Percentiles rank a stretch among this genome's conserved stretches.
These are phyloP conservation scores for Brenthis daphne DNA, from an alignment of 2,888 invertebrate genomes.

Conservation along the genomic window DNA sequence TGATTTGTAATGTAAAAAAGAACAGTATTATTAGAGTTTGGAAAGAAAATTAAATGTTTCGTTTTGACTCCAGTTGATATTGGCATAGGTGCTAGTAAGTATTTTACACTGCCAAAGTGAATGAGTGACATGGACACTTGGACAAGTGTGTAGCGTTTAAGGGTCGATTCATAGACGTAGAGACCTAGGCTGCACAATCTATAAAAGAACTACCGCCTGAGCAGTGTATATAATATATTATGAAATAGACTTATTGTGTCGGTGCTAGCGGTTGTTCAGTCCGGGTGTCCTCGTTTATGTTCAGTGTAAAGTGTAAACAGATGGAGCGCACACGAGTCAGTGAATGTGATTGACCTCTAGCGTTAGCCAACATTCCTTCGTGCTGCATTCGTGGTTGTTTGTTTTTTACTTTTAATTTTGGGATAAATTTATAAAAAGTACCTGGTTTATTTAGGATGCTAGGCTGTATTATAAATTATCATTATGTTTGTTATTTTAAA, in stretches of 20 bases:
- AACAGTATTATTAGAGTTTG: constrained; percentile 43
- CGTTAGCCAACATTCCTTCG: constrained; percentile 79
- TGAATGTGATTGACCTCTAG: constrained; percentile 52
- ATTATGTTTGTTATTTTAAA: constrained; percentile 81
- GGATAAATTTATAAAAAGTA: constrained; percentile 79
- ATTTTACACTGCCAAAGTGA: constrained; percentile 46
- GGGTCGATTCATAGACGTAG: constrained; percentile 15
- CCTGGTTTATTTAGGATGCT: constrained; percentile 82
- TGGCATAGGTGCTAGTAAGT: constrained; percentile 46
- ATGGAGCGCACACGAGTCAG: constrained; percentile 45
- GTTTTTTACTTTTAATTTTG: constrained; percentile 58
- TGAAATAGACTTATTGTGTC: background rate
- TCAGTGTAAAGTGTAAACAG: constrained; percentile 51
- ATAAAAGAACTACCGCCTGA: background rate
- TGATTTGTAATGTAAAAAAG: constrained; percentile 37
- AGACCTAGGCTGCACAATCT: constrained; percentile 16
- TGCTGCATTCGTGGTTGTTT: constrained; percentile 77
- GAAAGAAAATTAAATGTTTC: constrained; percentile 28
- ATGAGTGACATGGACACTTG: constrained; percentile 38
- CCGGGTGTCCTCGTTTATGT: constrained; percentile 26
- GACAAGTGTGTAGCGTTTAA: constrained; percentile 4
- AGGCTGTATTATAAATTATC: constrained; percentile 81
- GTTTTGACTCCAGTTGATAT: constrained; percentile 28
- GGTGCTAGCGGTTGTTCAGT: constrained; percentile 13
- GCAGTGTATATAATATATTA: background rate